Percentiles rank a stretch among this genome's conserved stretches.
Conservation (phyloP, 2,113 vertebrate genomes). For the Lycocorax pyrrhopterus region DNA sequence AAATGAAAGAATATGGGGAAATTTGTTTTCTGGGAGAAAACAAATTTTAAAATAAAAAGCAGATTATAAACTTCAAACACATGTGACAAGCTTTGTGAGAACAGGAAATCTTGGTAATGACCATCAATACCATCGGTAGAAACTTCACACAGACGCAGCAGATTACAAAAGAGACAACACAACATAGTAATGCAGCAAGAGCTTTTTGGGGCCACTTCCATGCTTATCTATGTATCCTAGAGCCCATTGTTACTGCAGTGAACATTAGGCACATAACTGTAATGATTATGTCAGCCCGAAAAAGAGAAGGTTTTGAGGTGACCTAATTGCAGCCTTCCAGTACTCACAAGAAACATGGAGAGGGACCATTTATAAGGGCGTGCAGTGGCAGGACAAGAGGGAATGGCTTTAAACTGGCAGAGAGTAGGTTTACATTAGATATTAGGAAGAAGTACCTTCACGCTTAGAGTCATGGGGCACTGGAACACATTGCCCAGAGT, state of each 20-base stretch:
- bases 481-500: rapidly evolving
- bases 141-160: background rate
- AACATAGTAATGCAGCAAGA: background rate
- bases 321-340: background rate
- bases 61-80: background rate
- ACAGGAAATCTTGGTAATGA: background rate
- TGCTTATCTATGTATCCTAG: background rate
- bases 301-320: background rate
- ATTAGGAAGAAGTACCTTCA: background rate
- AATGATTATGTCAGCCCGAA: background rate
- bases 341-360: background rate
- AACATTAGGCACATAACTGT: background rate
- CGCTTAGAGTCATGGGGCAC: background rate
- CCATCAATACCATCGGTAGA: background rate
- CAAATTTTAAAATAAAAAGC: background rate
- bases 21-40: background rate
- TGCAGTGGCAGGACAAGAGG: background rate
- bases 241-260: background rate
- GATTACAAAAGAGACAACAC: background rate
- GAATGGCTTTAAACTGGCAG: background rate
- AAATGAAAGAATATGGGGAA: background rate
- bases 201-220: background rate
- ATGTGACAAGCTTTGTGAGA: background rate
- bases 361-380: background rate
- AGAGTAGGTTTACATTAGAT: background rate